Conservation (phyloP, 1,140 invertebrate species). For the Nasonia giraulti region DNA sequence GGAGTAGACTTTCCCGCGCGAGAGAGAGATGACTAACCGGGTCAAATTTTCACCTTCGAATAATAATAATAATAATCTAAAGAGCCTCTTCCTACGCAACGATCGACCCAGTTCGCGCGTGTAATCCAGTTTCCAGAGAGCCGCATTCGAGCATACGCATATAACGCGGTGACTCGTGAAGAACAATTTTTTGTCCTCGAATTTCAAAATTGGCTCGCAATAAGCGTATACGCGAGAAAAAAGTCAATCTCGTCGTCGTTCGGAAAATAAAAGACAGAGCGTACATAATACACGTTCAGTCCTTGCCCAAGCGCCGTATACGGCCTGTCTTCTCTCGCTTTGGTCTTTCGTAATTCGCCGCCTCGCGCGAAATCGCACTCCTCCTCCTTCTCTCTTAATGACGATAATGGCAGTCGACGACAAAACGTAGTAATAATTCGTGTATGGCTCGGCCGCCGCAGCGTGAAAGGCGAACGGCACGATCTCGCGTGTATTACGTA, state of each 20-base stretch:
- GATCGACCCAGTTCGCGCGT: not conserved
- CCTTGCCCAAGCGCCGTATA: not conserved
- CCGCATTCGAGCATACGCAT: no score
- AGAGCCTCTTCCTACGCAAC: not conserved
- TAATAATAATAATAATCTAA: not conserved
- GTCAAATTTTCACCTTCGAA: not conserved
- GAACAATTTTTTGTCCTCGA: not conserved
- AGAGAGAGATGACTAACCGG: not conserved
- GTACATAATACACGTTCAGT: not conserved
- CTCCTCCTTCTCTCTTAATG: not conserved
- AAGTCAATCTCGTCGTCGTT: no score
- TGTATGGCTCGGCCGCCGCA: not conserved
- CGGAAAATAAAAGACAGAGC: no score
- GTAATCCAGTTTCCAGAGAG: no score
- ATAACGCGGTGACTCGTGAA: no score
- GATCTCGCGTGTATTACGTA: not conserved
- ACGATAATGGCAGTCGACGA: not conserved
- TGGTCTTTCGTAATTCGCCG: not conserved
- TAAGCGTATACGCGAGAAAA: no score
- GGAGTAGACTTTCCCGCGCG: not conserved
- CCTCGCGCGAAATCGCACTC: not conserved
- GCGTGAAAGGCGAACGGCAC: slow-evolving; percentile 13
- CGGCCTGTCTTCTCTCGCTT: not conserved
- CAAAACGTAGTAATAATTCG: not conserved
- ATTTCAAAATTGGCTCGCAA: no score